phyloP scores from a whole-genome alignment of 2,113 vertebrate species.

The Rana temporaria region DNA sequence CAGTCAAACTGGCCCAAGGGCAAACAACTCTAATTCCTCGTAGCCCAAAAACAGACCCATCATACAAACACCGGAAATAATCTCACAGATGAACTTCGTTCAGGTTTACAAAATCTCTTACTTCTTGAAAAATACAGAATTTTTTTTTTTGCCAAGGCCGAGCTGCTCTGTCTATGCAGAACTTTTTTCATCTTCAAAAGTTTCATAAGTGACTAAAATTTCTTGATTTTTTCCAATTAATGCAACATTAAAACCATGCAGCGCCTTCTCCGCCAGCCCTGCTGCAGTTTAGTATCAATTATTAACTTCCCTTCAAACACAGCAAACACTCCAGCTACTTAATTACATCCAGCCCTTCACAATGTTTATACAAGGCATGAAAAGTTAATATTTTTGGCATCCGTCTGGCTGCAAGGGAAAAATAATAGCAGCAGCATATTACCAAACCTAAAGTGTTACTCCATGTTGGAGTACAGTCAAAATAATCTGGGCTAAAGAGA shows the following conservation, averaged over 20 bases:
- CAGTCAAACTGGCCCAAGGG: no score
- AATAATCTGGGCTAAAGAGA: no score
- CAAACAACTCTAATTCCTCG: no score
- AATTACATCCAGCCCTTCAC: constrained; percentile 31
- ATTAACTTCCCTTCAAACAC: constrained; percentile 40
- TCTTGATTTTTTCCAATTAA: constrained; percentile 2
- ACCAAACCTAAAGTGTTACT: no score
- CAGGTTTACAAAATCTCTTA: no score
- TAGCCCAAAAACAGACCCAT: no score
- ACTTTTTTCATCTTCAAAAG: not conserved
- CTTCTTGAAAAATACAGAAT: no score
- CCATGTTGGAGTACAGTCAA: no score
- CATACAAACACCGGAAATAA: no score
- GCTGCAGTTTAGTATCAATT: constrained; percentile 16
- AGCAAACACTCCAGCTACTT: constrained; percentile 39
- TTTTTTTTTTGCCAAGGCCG: not conserved
- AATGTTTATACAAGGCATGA: constrained; percentile 23
- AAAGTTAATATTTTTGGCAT: constrained; percentile 12
- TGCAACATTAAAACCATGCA: not conserved
- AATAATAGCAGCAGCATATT: no score
- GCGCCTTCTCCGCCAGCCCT: not conserved
- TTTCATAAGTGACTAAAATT: not conserved
- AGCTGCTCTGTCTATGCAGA: not conserved
- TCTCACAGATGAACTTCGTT: no score
- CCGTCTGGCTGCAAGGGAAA: not conserved